These are phyloP conservation scores for Girardinus metallicus DNA, from an alignment of 2,797 vertebrate genomes.

Conservation along the genomic window DNA sequence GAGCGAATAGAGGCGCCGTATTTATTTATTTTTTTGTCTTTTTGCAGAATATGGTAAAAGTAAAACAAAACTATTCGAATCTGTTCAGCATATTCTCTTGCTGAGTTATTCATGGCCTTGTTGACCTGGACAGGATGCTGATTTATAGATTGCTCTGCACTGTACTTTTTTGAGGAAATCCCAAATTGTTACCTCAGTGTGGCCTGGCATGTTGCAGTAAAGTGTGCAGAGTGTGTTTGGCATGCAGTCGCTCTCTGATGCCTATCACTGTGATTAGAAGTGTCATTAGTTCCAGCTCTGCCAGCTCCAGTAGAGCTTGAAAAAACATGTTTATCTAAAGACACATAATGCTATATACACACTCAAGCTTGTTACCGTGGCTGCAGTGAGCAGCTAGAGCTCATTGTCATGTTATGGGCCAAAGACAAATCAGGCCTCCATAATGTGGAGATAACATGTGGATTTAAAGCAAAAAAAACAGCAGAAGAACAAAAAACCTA, in stretches of 20 bases:
- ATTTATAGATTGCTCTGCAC: conserved; percentile 21
- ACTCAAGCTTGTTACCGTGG: background rate
- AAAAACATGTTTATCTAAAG: conserved; percentile 63
- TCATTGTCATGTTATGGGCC: background rate
- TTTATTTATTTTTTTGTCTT: conserved; percentile 12
- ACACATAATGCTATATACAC: conserved; percentile 24
- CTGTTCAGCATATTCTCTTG: conserved; percentile 19
- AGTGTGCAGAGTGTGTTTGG: conserved; percentile 66
- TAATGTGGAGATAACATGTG: background rate
- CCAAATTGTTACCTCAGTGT: conserved; percentile 52
- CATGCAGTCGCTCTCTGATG: conserved; percentile 69
- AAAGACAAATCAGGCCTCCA: background rate
- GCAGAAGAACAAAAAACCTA: no score
- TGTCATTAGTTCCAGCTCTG: conserved; percentile 75
- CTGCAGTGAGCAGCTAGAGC: background rate
- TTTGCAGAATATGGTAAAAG: conserved; percentile 1
- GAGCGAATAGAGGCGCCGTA: background rate
- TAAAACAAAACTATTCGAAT: conserved; percentile 3
- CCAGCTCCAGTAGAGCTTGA: conserved; percentile 67
- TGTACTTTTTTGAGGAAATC: conserved; percentile 48
- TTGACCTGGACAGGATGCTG: conserved; percentile 11
- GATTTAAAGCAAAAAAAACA: background rate
- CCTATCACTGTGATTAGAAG: conserved; percentile 73
- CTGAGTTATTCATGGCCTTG: conserved; percentile 18
- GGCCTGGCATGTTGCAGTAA: conserved; percentile 59